These are phyloP conservation scores for Eudyptes chrysolophus DNA, from an alignment of 2,113 vertebrate genomes.

Conservation along the genomic window DNA sequence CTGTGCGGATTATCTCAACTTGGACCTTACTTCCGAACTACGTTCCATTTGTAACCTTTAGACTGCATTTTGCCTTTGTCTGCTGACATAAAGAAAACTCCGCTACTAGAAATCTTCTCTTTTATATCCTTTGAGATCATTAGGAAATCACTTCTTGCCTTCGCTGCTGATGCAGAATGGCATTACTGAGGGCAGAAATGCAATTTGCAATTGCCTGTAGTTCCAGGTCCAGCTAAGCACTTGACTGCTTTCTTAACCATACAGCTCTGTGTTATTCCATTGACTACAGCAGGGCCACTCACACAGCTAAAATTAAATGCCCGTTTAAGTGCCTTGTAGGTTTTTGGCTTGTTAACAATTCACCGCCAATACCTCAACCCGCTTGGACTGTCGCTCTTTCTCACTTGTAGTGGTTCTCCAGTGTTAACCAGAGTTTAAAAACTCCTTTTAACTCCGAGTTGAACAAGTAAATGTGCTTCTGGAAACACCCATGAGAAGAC, in stretches of 20 bases:
- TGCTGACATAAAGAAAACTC: background rate
- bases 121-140: background rate
- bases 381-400: background rate
- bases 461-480: background rate
- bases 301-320: slow-evolving; percentile 9
- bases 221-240: background rate
- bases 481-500: slow-evolving; percentile 1
- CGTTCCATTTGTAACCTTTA: background rate
- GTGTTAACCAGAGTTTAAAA: background rate
- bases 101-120: background rate
- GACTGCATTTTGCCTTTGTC: background rate
- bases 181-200: background rate
- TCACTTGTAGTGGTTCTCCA: background rate
- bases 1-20: background rate
- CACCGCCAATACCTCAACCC: background rate
- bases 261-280: background rate
- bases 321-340: slow-evolving; percentile 4
- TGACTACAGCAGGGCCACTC: background rate
- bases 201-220: background rate
- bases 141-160: background rate
- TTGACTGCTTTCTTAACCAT: background rate
- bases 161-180: background rate
- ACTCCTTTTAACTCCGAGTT: background rate
- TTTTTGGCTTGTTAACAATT: slow-evolving; percentile 19
- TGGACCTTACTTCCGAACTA: background rate